Percentiles rank a stretch among this genome's conserved stretches.
phyloP scores from a whole-genome alignment of 1,140 invertebrate species.

The Zaprionus capensis region DNA sequence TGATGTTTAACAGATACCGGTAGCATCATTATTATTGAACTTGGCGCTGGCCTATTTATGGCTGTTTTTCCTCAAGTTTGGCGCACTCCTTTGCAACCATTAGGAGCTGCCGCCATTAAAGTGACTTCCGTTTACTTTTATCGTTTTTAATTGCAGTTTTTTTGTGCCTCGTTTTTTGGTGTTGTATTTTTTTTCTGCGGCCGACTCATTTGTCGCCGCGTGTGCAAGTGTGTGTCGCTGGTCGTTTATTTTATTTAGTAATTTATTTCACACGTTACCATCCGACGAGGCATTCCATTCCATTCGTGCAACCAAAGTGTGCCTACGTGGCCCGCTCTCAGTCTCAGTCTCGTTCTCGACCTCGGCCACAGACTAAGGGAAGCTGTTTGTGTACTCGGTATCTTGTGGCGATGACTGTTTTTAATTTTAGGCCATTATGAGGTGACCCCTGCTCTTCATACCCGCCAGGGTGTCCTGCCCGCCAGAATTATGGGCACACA shows the following conservation, averaged over 20 bases:
- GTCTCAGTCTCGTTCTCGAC: too few species aligned
- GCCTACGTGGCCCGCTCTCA: constrained; percentile 30
- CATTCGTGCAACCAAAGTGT: not conserved
- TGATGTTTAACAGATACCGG: not conserved
- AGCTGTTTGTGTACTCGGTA: constrained; percentile 42
- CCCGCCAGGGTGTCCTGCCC: constrained; percentile 5
- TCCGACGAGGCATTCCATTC: constrained; percentile 8
- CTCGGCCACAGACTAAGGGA: not conserved
- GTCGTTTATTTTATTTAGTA: constrained; percentile 82
- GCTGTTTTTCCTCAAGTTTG: not conserved
- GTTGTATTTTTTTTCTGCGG: constrained; percentile 48
- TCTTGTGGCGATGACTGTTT: constrained; percentile 73
- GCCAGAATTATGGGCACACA: constrained; percentile 76
- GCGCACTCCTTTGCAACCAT: constrained; percentile 35
- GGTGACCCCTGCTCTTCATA: constrained; percentile 27
- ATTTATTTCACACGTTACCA: constrained; percentile 77
- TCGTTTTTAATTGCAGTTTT: constrained; percentile 78
- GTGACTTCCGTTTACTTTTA: constrained; percentile 74
- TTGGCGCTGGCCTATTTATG: not conserved
- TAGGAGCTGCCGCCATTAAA: constrained; percentile 71
- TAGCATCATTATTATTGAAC: too few species aligned
- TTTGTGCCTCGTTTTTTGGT: constrained; percentile 41
- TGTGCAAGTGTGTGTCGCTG: constrained; percentile 37
- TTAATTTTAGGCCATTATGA: constrained; percentile 82
- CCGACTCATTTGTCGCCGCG: constrained; percentile 72